Conservation (phyloP, 2,113 vertebrate genomes). For the Petrocephalus microphthalmus region DNA sequence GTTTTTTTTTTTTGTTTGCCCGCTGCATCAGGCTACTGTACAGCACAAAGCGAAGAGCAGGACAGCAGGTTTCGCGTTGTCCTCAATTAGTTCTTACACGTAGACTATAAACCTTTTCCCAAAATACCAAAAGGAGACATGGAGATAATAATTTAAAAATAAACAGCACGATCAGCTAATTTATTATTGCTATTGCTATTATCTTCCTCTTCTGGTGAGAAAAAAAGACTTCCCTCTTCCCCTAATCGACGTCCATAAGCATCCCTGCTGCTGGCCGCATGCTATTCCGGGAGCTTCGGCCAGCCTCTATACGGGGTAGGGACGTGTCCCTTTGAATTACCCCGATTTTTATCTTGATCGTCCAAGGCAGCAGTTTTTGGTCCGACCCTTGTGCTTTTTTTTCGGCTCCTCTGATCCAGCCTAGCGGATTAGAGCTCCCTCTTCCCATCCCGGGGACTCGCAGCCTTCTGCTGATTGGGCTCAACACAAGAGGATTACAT, state of each 20-base stretch:
- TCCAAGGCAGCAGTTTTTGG: conserved; percentile 56
- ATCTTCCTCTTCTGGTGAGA: neutral
- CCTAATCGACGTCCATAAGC: neutral
- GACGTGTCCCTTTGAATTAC: conserved; percentile 59
- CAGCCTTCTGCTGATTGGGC: conserved; percentile 74
- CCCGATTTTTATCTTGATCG: conserved; percentile 60
- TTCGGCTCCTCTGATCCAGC: conserved; percentile 56
- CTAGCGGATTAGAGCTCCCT: conserved; percentile 64
- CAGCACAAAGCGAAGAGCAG: neutral
- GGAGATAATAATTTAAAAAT: neutral
- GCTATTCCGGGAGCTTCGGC: neutral
- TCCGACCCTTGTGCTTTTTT: conserved; percentile 42
- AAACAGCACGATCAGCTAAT: neutral
- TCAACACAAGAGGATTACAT: conserved; percentile 77
- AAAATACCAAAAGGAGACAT: neutral
- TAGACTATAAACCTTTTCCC: conserved; percentile 35
- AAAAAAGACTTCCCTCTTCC: neutral
- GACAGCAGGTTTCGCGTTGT: neutral
- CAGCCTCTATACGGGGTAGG: neutral
- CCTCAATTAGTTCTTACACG: conserved; percentile 24
- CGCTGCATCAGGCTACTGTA: conserved; percentile 16
- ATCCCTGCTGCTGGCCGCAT: conserved; percentile 10
- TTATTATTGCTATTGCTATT: neutral
- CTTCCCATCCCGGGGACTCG: conserved; percentile 57
- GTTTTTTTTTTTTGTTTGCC: conserved; percentile 13